Base-by-base conservation (phyloP, 2,797 vertebrate species). In the Erethizon dorsatum region DNA sequence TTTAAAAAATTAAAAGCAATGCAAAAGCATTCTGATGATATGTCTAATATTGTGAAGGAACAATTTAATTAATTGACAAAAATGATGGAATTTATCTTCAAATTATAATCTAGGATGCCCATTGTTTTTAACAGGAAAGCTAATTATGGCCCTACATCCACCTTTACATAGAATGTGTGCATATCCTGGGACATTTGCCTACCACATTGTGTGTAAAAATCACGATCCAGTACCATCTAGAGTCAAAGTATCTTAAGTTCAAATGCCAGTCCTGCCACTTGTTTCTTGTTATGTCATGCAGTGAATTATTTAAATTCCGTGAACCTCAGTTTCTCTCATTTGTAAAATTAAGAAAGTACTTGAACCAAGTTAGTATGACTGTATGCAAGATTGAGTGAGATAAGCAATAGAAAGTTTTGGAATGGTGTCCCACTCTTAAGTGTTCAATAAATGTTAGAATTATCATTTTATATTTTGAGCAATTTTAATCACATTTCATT, bases 1-100 rank as follows among this genome's bases (percentile, higher is more conserved):
- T 90, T 67, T 93, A 83, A 90, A 94, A 65, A 94, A 69, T 45
- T 12, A 6, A 18, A 77, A 91, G 6, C 13, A 93, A 89, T n/a
- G 37, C 69, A 69, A 87, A 88, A 78, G 0, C 3, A 75, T 6
- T 52, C 20, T 75, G 37, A 85, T 26, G 18, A 57, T 37, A 91
- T 82, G 54, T 54, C 15, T 82, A 93, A 85, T 9, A 92, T 28
- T 26, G 4, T 84, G 37, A 63, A 88, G 52, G 18, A 69, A 47
- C 15, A 83, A 86, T 85, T 85, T 50, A 82, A 75, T 57, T 90
- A 88, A 37, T 41, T n/a, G 24, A 65, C 41, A 15, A 6, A 54
- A 89, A 26, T 6, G 94, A 37, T 14, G 4, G 0, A n/a, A 92
- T 95, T 97, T 71, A 89, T 50, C 47, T 82, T 96, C 86, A 92